Conservation (phyloP, 2,888 invertebrate genomes). For the Melanophora roralis region DNA sequence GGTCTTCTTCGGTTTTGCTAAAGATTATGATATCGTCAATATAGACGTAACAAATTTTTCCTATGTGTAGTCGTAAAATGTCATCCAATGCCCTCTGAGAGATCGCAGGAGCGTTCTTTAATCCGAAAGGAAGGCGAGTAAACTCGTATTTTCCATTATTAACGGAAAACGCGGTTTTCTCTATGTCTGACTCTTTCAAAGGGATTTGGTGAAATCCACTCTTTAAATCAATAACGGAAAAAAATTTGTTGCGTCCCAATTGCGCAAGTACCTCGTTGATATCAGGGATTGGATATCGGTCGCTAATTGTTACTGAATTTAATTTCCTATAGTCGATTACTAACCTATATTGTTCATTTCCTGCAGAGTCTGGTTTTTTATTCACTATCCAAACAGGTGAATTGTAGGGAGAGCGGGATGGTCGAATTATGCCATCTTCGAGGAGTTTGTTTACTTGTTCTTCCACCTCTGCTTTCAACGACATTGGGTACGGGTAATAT, state of each 20-base stretch:
- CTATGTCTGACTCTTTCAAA: slow-evolving; percentile 44
- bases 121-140: slow-evolving; percentile 59
- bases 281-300: slow-evolving; percentile 23
- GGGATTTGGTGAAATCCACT: slow-evolving; percentile 61
- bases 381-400: slow-evolving; percentile 18
- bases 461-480: slow-evolving; percentile 18
- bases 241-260: too few relatives aligned
- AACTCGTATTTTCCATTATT: slow-evolving; percentile 57
- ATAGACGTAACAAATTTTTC: slow-evolving; percentile 55
- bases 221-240: too few relatives aligned
- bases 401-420: background rate
- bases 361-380: slow-evolving; percentile 11
- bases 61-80: slow-evolving; percentile 41
- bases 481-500: slow-evolving; percentile 18
- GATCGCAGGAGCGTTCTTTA: slow-evolving; percentile 61
- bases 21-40: slow-evolving; percentile 58
- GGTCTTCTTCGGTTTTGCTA: slow-evolving; percentile 48
- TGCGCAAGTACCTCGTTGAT: background rate
- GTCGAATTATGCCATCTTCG: background rate
- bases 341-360: background rate
- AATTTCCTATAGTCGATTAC: slow-evolving; percentile 9
- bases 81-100: slow-evolving; percentile 61
- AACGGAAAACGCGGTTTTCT: slow-evolving; percentile 58
- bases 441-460: slow-evolving; percentile 2
- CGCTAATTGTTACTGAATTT: background rate